Conservation (phyloP, 2,113 vertebrate species). For the Psittacus erithacus region DNA sequence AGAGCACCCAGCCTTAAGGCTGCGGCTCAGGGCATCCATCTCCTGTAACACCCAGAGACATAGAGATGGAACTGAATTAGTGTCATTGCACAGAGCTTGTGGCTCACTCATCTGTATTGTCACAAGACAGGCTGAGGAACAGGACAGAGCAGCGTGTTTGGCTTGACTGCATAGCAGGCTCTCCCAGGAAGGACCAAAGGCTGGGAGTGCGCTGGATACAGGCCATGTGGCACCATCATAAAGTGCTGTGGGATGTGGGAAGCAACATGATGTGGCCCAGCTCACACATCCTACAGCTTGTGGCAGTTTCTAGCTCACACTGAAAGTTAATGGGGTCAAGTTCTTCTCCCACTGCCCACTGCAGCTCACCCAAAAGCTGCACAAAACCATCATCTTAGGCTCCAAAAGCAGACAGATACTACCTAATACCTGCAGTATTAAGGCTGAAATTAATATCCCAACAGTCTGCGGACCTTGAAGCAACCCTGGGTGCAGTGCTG, state of each 20-base stretch:
- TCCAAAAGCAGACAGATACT: background rate
- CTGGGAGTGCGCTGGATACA: background rate
- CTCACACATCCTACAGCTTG: background rate
- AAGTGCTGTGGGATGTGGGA: background rate
- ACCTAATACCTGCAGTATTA: background rate
- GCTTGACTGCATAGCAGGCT: background rate
- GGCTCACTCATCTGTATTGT: rapidly evolving
- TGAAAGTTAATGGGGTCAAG: background rate
- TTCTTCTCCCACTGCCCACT: background rate
- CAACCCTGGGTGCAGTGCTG: background rate
- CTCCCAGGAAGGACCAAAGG: background rate
- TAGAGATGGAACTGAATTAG: background rate
- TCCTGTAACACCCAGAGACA: rapidly evolving
- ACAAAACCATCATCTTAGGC: background rate
- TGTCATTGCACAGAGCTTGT: background rate
- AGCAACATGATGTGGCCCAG: rapidly evolving
- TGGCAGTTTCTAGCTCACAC: background rate
- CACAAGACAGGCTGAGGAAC: background rate
- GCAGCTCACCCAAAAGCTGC: background rate
- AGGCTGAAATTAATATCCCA: background rate
- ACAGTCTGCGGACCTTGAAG: rapidly evolving
- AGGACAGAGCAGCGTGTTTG: rapidly evolving
- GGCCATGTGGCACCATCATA: background rate
- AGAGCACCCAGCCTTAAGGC: background rate
- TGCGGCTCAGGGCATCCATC: background rate